A percentile compares a stretch with the other conserved stretches of the same genome.
Evolutionary conservation across 1,140 invertebrate species (phyloP).

Genomic region (Neodiprion fabricii): DNA sequence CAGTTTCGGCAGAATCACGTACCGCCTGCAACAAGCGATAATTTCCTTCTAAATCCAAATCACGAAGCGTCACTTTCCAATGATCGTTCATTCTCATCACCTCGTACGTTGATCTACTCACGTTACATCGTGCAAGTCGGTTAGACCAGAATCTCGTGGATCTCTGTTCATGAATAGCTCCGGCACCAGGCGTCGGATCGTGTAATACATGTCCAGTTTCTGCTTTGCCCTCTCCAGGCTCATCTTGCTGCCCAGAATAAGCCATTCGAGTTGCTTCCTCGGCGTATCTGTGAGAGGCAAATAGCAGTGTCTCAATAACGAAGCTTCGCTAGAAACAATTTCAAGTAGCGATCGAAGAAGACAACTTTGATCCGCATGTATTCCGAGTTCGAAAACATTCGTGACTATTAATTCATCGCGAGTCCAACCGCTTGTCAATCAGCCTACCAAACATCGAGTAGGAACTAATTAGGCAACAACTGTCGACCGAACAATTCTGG

Average conservation of each 20-base stretch:
- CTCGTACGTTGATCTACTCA: conserved; percentile 16
- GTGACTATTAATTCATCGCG: too few relatives aligned
- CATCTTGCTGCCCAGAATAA: conserved; percentile 56
- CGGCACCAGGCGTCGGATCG: conserved; percentile 52
- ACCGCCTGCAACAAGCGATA: conserved; percentile 33
- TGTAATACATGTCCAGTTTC: conserved; percentile 61
- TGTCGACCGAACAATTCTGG: too few relatives aligned
- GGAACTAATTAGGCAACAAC: too few relatives aligned
- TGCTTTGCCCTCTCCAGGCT: conserved; percentile 60
- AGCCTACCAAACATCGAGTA: too few relatives aligned
- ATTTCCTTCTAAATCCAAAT: conserved; percentile 8
- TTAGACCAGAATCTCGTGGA: conserved; percentile 48
- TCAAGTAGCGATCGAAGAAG: too few relatives aligned
- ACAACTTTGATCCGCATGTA: too few relatives aligned
- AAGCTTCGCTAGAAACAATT: too few relatives aligned
- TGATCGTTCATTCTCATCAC: background rate
- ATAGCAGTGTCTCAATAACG: too few relatives aligned
- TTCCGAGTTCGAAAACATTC: too few relatives aligned
- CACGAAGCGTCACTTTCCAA: conserved; percentile 9
- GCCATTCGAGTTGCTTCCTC: conserved; percentile 54
- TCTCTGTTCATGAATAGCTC: conserved; percentile 58
- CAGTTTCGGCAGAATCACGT: conserved; percentile 46
- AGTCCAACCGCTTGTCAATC: too few relatives aligned
- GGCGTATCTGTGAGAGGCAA: conserved; percentile 38
- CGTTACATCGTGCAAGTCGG: conserved; percentile 39